Base-by-base conservation (phyloP, 1,140 invertebrate species). In the Drosophila leontia region DNA sequence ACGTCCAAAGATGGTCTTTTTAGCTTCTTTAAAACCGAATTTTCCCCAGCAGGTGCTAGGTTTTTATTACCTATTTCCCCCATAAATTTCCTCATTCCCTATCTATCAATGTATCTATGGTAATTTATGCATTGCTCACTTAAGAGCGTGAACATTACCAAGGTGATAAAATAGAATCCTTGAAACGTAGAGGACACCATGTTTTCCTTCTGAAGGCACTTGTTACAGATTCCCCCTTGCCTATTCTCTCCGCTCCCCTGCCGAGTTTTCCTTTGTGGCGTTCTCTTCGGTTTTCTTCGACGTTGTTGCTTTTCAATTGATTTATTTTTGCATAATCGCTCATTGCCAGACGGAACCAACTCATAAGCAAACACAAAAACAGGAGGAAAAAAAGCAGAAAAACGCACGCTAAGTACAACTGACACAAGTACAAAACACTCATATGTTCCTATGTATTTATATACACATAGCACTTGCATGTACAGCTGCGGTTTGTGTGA, bases 271-370 rank as follows among this genome's bases (percentile, higher is more conserved):
- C 56, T 77, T 45, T 78, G 75, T 68, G 63, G 48, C 67, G 39
- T 70, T 68, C 51, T 70, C 48, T 69, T 45, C 7, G 32, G 56
- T 63, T 75, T 76, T 76, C 42, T 55, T 60, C 75, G 63, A 44
- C 75, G 75, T 68, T 75, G 60, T 80, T 68, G 71, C 71, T 74
- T 82, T 63, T 68, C 80, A 88, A 87, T 83, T 87, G 83, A 87
- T 83, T 87, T 87, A 69, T 82, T 80, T 83, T 87, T 88, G 83
- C 84, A 87, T 87, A 82, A 80, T 77, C 76, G 71, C 80, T 75
- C 62, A 83, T 71, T 71, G 57, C 68, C 59, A 77, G 65, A 80
- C 76, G 45, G 65, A 69, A 65, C 60, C 61, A 87, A 69, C 65
- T 83, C 77, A 82, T 80, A 80, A 80, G 71, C 71, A 60, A 56